Percentiles rank a stretch among this genome's conserved stretches.
Evolutionary conservation across 2,113 vertebrate genomes (phyloP).

Genomic region (Ophthalmolycus amberensis): DNA sequence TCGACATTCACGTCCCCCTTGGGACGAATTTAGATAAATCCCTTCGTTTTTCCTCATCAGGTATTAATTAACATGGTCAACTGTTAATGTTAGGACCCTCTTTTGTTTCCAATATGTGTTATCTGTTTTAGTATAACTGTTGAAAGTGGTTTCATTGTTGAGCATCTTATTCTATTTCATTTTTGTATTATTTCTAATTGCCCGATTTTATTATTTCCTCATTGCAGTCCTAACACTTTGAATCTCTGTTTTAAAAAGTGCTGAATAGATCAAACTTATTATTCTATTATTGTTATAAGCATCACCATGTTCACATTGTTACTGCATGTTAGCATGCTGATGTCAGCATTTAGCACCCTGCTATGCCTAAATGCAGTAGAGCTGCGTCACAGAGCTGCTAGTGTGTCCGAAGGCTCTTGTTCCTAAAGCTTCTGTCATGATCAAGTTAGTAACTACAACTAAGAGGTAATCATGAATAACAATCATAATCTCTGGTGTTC

Average conservation of each 20-base stretch:
- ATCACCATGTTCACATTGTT: too few species aligned
- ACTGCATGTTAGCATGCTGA: not conserved
- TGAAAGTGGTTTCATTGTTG: not conserved
- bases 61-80: not conserved
- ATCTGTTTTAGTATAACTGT: not conserved
- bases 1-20: not conserved
- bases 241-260: not conserved
- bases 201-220: not conserved
- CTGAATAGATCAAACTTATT: not conserved
- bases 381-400: too few species aligned
- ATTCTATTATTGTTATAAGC: not conserved
- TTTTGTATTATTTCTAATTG: not conserved
- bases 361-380: too few species aligned
- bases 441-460: not conserved
- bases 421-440: not conserved
- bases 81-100: not conserved
- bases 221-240: not conserved
- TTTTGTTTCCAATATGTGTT: not conserved
- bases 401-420: not conserved
- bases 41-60: not conserved
- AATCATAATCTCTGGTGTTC: not conserved
- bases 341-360: not conserved
- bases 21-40: not conserved
- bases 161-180: not conserved
- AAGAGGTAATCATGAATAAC: not conserved